A percentile compares a stretch with the other conserved stretches of the same genome.
Evolutionary conservation across 2,113 vertebrate species (phyloP).

Genomic region (Mixornis gularis): DNA sequence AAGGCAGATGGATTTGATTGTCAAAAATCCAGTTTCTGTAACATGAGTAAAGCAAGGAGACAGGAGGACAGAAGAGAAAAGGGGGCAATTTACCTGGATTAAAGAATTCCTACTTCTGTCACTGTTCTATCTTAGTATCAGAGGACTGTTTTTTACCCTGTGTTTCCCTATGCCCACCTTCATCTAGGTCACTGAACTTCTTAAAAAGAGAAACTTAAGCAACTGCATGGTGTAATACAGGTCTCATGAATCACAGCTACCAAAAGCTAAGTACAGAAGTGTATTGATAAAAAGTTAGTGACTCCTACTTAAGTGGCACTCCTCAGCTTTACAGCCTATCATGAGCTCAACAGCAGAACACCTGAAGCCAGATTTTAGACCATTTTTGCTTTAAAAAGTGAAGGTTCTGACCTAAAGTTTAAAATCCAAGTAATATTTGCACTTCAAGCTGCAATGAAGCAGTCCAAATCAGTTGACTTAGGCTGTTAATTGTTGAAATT

Average conservation of each 20-base stretch:
- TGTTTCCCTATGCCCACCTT: neutral
- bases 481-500: neutral
- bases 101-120: neutral
- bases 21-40: neutral
- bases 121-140: neutral
- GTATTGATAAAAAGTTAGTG: neutral
- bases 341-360: neutral
- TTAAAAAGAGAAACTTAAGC: neutral
- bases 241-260: neutral
- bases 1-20: neutral
- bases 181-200: neutral
- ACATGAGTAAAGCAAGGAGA: neutral
- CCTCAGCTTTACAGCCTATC: neutral
- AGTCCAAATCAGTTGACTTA: neutral
- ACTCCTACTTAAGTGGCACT: neutral
- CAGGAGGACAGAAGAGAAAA: neutral
- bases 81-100: neutral
- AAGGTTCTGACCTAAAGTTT: neutral
- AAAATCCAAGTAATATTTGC: neutral
- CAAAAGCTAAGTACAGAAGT: neutral
- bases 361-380: neutral
- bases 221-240: neutral
- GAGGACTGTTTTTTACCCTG: neutral
- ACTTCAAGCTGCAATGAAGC: neutral
- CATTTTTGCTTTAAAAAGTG: neutral